Conservation (phyloP, 2,888 invertebrate species). For the Megastigmus dorsalis region DNA sequence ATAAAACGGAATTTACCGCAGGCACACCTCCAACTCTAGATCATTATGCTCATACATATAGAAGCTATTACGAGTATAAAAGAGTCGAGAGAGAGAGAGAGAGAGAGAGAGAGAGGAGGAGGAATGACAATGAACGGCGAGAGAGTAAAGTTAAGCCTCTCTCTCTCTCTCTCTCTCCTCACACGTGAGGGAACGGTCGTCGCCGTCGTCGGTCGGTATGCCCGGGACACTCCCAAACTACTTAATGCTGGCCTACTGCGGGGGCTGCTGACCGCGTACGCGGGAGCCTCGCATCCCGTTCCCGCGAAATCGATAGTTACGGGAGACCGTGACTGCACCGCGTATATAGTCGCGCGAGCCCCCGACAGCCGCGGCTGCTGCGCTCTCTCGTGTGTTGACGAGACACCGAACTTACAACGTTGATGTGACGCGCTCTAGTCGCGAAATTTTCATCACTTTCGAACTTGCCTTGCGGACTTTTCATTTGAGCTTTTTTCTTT, state of each 20-base stretch:
- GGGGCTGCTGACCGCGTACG: constrained; percentile 28
- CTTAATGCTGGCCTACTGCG: constrained; percentile 30
- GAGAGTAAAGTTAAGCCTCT: constrained; percentile 54
- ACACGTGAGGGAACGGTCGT: too few relatives aligned
- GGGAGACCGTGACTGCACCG: constrained; percentile 24
- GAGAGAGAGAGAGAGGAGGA: too few relatives aligned
- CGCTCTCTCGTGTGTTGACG: too few relatives aligned
- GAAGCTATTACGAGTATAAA: too few relatives aligned
- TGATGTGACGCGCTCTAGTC: too few relatives aligned
- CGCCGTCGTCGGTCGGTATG: neutral
- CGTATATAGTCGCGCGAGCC: too few relatives aligned
- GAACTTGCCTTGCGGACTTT: too few relatives aligned
- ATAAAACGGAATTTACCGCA: constrained; percentile 30
- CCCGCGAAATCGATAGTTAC: constrained; percentile 56
- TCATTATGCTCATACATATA: neutral
- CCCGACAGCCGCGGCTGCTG: neutral
- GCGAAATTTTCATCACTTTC: too few relatives aligned
- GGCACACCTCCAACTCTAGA: neutral
- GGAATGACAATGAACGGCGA: constrained; percentile 50
- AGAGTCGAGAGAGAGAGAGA: too few relatives aligned
- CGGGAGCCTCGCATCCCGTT: neutral
- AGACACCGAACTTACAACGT: constrained; percentile 49
- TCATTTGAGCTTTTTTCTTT: too few relatives aligned
- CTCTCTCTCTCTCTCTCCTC: too few relatives aligned
- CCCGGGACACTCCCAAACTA: constrained; percentile 31